Percentiles rank a stretch among this genome's conserved stretches.
Evolutionary conservation across 2,797 vertebrate genomes (phyloP).

Genomic region (Eidolon dupreanum): DNA sequence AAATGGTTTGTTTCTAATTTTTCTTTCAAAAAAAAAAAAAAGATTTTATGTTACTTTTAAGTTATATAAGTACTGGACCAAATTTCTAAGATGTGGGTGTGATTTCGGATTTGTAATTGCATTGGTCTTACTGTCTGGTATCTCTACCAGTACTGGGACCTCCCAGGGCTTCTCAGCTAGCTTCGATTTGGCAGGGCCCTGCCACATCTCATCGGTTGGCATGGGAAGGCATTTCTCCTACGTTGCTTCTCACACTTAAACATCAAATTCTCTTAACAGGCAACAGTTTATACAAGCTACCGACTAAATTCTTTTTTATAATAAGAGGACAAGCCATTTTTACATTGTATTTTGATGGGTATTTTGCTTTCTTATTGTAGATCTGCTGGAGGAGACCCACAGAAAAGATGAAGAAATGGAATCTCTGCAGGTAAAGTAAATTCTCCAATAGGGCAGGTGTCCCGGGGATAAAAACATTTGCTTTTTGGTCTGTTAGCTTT

Average conservation of each 20-base stretch:
- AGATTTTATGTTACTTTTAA: constrained; percentile 17
- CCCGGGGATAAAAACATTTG: constrained; percentile 19
- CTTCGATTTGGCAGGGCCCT: background rate
- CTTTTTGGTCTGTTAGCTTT: background rate
- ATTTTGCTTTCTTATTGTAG: constrained; percentile 86
- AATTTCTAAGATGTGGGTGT: constrained; percentile 21
- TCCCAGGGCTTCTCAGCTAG: background rate
- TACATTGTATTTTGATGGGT: constrained; percentile 11
- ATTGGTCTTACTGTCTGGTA: background rate
- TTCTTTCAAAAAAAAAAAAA: constrained; percentile 43
- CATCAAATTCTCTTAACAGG: background rate
- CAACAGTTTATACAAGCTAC: background rate
- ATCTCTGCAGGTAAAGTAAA: constrained; percentile 90
- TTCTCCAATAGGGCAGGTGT: constrained; percentile 3
- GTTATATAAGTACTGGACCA: background rate
- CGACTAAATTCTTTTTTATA: constrained; percentile 47
- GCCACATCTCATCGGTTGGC: background rate
- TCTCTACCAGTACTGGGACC: background rate
- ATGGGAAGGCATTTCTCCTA: background rate
- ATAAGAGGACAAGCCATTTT: constrained; percentile 14
- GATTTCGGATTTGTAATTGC: background rate
- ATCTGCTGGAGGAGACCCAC: constrained; percentile 90
- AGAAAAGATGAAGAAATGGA: constrained; percentile 93
- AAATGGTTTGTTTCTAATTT: constrained; percentile 50
- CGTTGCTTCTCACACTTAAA: background rate